Percentiles rank a stretch among this genome's conserved stretches.
Evolutionary conservation across 1,140 invertebrate genomes (phyloP).

Genomic region (Cydia pomonella): DNA sequence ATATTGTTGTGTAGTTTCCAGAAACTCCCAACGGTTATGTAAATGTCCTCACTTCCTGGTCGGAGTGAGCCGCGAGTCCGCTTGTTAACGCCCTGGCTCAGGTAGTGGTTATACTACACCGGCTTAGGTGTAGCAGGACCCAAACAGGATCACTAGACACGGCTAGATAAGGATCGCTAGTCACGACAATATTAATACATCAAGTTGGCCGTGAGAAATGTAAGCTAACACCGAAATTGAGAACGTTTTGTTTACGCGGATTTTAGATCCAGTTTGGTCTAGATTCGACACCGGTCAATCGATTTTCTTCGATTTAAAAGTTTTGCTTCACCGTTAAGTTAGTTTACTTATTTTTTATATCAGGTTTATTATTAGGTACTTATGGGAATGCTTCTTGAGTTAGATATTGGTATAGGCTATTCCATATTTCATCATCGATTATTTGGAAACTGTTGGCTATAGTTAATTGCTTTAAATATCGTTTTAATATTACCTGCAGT

Average conservation of each 20-base stretch:
- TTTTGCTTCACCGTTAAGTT: not conserved
- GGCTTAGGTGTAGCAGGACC: conserved; percentile 52
- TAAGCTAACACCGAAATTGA: conserved; percentile 2
- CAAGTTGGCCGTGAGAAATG: conserved; percentile 31
- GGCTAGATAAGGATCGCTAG: conserved; percentile 64
- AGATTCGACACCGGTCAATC: not conserved
- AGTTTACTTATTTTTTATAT: not conserved
- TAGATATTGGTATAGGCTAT: not conserved
- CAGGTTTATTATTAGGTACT: not conserved
- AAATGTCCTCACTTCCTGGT: conserved; percentile 72
- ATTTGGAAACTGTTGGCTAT: not conserved
- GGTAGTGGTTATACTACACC: conserved; percentile 20
- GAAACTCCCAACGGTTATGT: conserved; percentile 68
- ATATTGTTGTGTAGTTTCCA: conserved; percentile 66
- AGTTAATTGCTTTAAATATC: not conserved
- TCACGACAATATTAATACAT: conserved; percentile 65
- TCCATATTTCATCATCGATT: not conserved
- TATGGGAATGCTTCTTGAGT: not conserved
- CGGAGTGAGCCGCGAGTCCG: conserved; percentile 43
- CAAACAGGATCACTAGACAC: conserved; percentile 55
- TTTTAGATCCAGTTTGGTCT: not conserved
- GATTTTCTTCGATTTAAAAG: not conserved
- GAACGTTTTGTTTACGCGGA: conserved; percentile 2
- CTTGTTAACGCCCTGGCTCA: conserved; percentile 60
- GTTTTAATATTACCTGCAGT: conserved; percentile 83